Evolutionary conservation across 92 coral and sea anemone genomes (phyloP).

Genomic region (Actinostola sp.): DNA sequence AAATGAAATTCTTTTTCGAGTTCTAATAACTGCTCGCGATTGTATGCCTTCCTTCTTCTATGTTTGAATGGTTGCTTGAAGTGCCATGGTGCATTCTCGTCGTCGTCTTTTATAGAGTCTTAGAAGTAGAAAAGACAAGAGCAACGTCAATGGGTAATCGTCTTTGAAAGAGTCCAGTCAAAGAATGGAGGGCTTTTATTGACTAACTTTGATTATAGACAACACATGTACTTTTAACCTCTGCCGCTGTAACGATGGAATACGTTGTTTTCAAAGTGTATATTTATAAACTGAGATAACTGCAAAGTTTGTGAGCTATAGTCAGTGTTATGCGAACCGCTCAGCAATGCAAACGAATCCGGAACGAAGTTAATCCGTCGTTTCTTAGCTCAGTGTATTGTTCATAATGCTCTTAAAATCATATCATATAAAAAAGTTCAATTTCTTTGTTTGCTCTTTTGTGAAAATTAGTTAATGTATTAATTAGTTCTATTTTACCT

Average conservation of each 20-base stretch:
- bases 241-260: too few species aligned
- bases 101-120: slow-evolving; percentile 47
- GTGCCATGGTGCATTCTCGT: slow-evolving; percentile 87
- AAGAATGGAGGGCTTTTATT: too few species aligned
- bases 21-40: slow-evolving; percentile 88
- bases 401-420: background rate
- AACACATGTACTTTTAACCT: too few species aligned
- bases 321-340: too few species aligned
- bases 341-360: background rate
- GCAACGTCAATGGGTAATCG: background rate
- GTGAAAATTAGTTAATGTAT: background rate
- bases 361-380: slow-evolving; percentile 6
- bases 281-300: too few species aligned
- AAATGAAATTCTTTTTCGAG: slow-evolving; percentile 98
- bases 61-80: slow-evolving; percentile 95
- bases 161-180: background rate
- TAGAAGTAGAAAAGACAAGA: slow-evolving; percentile 1
- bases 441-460: background rate
- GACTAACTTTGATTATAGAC: too few species aligned
- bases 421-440: background rate
- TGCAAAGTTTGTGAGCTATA: too few species aligned
- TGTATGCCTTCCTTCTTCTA: slow-evolving; percentile 94
- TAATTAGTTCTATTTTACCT: slow-evolving; percentile 6
- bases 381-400: background rate
- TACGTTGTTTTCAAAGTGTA: too few species aligned